Percentiles rank a stretch among this genome's conserved stretches.
phyloP scores from a whole-genome alignment of 1,140 invertebrate genomes.

The Neodiprion fabricii region DNA sequence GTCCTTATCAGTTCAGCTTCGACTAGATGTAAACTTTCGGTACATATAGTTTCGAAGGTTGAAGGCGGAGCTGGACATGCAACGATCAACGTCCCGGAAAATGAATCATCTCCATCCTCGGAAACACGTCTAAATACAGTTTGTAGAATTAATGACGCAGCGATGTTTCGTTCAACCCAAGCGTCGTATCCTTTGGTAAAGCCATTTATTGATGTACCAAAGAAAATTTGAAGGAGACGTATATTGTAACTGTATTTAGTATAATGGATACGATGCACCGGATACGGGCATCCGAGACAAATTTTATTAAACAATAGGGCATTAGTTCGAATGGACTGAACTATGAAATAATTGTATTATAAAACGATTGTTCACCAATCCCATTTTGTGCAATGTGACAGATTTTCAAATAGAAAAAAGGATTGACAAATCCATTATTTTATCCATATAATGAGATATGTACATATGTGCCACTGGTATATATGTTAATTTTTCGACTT shows the following conservation, averaged over 20 bases:
- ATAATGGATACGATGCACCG: no score
- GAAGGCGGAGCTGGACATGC: slow-evolving; percentile 64
- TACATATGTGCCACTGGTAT: no score
- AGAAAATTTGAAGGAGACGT: slow-evolving; percentile 56
- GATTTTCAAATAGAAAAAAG: no score
- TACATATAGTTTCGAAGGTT: slow-evolving; percentile 76
- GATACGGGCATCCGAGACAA: no score
- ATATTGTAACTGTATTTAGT: slow-evolving; percentile 43
- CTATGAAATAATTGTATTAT: no score
- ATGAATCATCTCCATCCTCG: not conserved
- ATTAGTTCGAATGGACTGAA: no score
- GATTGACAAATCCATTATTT: no score
- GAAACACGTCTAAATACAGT: not conserved
- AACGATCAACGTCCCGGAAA: slow-evolving; percentile 20
- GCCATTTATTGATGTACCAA: slow-evolving; percentile 66
- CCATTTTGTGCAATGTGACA: no score
- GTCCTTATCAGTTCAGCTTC: slow-evolving; percentile 48
- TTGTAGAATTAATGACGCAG: slow-evolving; percentile 65
- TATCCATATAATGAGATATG: no score
- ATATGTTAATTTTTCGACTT: no score
- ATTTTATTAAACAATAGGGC: no score
- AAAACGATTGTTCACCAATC: no score
- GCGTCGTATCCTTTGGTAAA: slow-evolving; percentile 71
- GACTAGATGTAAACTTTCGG: slow-evolving; percentile 68
- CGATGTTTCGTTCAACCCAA: slow-evolving; percentile 72